These are phyloP conservation scores for Drosophila melanosoma DNA, from an alignment of 2,888 invertebrate species.

Conservation along the genomic window DNA sequence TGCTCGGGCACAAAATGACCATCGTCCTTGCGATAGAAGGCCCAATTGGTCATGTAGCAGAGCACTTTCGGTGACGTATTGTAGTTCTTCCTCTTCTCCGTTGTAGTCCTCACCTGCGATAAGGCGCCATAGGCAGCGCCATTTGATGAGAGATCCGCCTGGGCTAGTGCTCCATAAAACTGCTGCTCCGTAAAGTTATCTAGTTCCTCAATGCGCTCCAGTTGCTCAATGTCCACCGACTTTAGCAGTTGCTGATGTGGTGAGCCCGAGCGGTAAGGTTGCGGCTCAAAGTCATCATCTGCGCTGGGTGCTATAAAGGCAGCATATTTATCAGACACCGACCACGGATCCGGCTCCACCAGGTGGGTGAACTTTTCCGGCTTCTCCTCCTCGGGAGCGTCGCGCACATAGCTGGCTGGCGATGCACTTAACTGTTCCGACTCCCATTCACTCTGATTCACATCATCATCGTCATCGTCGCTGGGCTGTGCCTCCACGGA, in stretches of 20 bases:
- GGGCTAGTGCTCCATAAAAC: conserved; percentile 68
- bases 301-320: conserved; percentile 76
- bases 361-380: conserved; percentile 43
- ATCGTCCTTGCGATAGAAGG: conserved; percentile 92
- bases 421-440: background rate
- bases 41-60: conserved; percentile 96
- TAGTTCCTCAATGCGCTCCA: conserved; percentile 70
- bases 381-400: conserved; percentile 30
- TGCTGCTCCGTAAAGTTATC: conserved; percentile 65
- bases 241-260: conserved; percentile 83
- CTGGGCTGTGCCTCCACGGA: conserved; percentile 83
- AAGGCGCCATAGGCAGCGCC: conserved; percentile 75
- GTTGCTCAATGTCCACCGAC: conserved; percentile 65
- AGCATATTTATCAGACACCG: conserved; percentile 78
- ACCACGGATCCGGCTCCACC: conserved; percentile 66
- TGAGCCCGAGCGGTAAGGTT: conserved; percentile 83
- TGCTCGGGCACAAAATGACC: conserved; percentile 95
- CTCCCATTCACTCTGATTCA: conserved; percentile 29
- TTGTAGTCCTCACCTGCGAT: conserved; percentile 63
- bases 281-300: conserved; percentile 70
- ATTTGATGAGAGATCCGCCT: conserved; percentile 28
- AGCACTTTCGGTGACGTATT: conserved; percentile 87
- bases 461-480: conserved; percentile 63
- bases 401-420: conserved; percentile 41
- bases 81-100: conserved; percentile 67